These are phyloP conservation scores for Synanthedon tipuliformis DNA, from an alignment of 2,888 invertebrate species.

Conservation along the genomic window DNA sequence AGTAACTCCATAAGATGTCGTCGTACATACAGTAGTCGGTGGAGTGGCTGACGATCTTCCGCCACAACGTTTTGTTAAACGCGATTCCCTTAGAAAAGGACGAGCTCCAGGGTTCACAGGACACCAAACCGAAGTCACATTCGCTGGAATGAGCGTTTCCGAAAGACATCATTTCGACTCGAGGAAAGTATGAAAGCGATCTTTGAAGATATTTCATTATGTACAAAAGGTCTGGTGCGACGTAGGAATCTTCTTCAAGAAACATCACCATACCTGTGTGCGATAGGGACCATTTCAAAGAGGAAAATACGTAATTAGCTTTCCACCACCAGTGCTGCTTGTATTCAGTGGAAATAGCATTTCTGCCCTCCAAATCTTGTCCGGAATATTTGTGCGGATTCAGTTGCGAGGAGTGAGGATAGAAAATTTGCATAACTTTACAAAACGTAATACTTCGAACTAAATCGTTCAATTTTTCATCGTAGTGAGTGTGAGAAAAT, in stretches of 20 bases:
- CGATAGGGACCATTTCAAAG: constrained; percentile 11
- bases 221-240: constrained; percentile 29
- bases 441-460: constrained; percentile 27
- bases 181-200: constrained; percentile 15
- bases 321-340: constrained; percentile 50
- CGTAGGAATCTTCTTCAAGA: constrained; percentile 28
- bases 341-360: constrained; percentile 20
- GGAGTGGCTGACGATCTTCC: constrained; percentile 14
- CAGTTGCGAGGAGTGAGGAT: constrained; percentile 32
- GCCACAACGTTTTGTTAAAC: constrained; percentile 30
- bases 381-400: constrained; percentile 27
- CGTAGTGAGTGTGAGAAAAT: constrained; percentile 36
- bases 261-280: constrained; percentile 24
- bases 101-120: constrained; percentile 31
- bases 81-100: constrained; percentile 27
- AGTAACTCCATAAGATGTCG: constrained; percentile 37
- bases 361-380: constrained; percentile 9
- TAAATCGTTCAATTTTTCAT: constrained; percentile 19
- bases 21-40: constrained; percentile 25
- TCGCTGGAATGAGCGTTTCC: constrained; percentile 15
- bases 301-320: constrained; percentile 26
- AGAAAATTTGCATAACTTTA: constrained; percentile 37
- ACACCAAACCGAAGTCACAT: constrained; percentile 18
- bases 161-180: constrained; percentile 23
- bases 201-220: constrained; percentile 19